Percentiles rank a stretch among this genome's conserved stretches.
These are phyloP conservation scores for Drosophila saltans DNA, from an alignment of 1,140 invertebrate genomes.

Conservation along the genomic window DNA sequence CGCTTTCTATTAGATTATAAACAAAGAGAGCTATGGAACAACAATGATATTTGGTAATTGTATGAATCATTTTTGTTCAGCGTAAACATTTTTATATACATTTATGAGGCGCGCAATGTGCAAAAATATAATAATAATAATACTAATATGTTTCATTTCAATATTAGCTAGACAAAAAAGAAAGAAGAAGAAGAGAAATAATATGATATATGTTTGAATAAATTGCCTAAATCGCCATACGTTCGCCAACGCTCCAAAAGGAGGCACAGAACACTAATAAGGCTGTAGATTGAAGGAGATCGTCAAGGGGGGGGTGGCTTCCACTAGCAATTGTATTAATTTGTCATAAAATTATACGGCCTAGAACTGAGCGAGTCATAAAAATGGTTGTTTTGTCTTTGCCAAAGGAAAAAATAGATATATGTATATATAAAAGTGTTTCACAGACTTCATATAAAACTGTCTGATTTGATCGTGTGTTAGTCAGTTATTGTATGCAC, in stretches of 20 bases:
- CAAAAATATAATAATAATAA: constrained; percentile 76
- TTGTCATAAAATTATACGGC: constrained; percentile 77
- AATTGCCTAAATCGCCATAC: constrained; percentile 45
- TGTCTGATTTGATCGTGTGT: constrained; percentile 10
- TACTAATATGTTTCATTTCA: constrained; percentile 69
- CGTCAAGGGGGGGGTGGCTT: neutral
- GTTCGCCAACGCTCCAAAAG: constrained; percentile 18
- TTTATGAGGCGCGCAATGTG: constrained; percentile 67
- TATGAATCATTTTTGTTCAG: constrained; percentile 69
- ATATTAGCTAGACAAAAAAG: constrained; percentile 37
- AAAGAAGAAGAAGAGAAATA: constrained; percentile 13
- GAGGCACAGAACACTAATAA: neutral
- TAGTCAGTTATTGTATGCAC: constrained; percentile 15
- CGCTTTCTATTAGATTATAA: constrained; percentile 49
- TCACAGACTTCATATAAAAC: constrained; percentile 23
- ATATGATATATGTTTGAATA: constrained; percentile 67
- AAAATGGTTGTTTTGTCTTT: constrained; percentile 43
- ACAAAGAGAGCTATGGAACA: constrained; percentile 45
- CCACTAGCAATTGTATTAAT: constrained; percentile 66
- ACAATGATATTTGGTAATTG: constrained; percentile 64
- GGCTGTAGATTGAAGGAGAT: constrained; percentile 1
- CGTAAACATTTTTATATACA: constrained; percentile 59
- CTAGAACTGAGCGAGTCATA: constrained; percentile 31
- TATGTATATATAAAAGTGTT: constrained; percentile 37
- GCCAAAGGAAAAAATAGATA: neutral